Conservation (phyloP, 1,140 invertebrate genomes). For the Hylaeus anthracinus region DNA sequence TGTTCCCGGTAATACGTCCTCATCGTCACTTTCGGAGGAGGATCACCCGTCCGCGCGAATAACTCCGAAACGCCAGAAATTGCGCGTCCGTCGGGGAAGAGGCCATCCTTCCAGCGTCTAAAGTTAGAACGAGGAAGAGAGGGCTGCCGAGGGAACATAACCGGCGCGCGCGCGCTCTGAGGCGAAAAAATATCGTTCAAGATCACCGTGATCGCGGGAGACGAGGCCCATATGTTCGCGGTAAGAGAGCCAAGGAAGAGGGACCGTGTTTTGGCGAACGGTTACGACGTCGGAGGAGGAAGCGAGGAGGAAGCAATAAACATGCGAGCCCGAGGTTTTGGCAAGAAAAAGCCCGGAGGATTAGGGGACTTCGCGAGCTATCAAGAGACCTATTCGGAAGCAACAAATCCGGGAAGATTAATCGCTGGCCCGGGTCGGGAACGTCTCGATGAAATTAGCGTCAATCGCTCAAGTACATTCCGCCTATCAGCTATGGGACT, state of each 20-base stretch:
- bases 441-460: neutral
- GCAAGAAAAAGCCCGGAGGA: slow-evolving; percentile 19
- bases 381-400: neutral
- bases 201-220: slow-evolving; percentile 24
- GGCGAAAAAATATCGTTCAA: slow-evolving; percentile 53
- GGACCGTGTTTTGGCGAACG: slow-evolving; percentile 34
- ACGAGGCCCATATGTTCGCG: slow-evolving; percentile 38
- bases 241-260: neutral
- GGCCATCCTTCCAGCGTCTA: slow-evolving; percentile 69
- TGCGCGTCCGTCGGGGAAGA: slow-evolving; percentile 61
- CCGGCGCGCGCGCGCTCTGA: slow-evolving; percentile 10
- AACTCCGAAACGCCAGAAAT: slow-evolving; percentile 56
- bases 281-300: slow-evolving; percentile 32
- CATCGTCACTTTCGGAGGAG: slow-evolving; percentile 54
- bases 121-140: slow-evolving; percentile 77
- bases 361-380: slow-evolving; percentile 1
- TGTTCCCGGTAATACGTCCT: slow-evolving; percentile 37
- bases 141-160: slow-evolving; percentile 9
- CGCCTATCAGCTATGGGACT: neutral
- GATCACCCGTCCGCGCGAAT: slow-evolving; percentile 57
- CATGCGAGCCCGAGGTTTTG: slow-evolving; percentile 12
- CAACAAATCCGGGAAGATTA: slow-evolving; percentile 17
- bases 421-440: neutral
- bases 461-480: neutral
- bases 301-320: slow-evolving; percentile 39